These are phyloP conservation scores for Melanotaenia parkinsoni DNA, from an alignment of 2,797 vertebrate species.

Conservation along the genomic window DNA sequence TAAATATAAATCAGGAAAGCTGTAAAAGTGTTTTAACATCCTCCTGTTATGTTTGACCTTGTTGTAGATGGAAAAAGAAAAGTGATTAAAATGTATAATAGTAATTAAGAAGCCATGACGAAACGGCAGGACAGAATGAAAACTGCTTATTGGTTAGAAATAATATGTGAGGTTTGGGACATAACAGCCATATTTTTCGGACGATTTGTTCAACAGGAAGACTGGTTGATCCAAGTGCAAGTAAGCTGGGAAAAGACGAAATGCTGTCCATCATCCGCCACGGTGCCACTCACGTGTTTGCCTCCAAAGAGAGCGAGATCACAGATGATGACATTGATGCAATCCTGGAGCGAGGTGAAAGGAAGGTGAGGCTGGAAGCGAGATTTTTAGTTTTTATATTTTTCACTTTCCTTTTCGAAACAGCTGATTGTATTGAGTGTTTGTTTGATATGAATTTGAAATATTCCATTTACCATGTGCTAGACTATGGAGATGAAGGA, in stretches of 20 bases:
- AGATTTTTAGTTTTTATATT: neutral
- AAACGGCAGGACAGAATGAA: neutral
- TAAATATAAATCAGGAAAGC: neutral
- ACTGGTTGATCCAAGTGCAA: conserved; percentile 95
- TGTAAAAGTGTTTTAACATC: neutral
- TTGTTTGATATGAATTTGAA: neutral
- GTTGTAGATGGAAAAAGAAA: no score
- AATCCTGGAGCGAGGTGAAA: conserved; percentile 96
- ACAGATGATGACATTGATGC: conserved; percentile 97
- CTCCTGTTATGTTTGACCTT: neutral
- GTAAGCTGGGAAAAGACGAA: conserved; percentile 98
- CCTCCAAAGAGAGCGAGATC: conserved; percentile 98
- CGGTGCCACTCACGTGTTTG: conserved; percentile 97
- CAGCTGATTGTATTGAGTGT: neutral
- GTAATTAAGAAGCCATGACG: neutral
- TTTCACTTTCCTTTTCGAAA: neutral
- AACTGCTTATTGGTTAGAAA: neutral
- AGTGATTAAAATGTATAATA: neutral
- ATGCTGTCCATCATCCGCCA: conserved; percentile 99
- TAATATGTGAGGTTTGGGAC: neutral
- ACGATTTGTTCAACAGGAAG: conserved; percentile 82
- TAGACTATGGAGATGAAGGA: conserved; percentile 98
- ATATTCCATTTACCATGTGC: neutral
- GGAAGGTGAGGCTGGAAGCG: conserved; percentile 85
- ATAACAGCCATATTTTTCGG: neutral